Evolutionary conservation across 2,797 vertebrate species (phyloP), one percentile per base, ranked within the genome.

Genomic region (Buphagus erythrorhynchus): DNA sequence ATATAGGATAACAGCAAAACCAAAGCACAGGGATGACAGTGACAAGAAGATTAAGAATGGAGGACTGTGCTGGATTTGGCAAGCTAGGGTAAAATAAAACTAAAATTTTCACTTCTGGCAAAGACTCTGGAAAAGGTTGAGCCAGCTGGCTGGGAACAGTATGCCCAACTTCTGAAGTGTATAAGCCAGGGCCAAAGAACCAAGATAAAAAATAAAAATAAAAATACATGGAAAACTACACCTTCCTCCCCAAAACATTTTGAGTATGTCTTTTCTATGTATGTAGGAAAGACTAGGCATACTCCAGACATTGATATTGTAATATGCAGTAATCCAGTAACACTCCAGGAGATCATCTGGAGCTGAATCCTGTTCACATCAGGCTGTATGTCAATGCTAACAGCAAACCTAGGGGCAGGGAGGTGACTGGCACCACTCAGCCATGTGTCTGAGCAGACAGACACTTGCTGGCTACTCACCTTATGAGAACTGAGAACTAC

Each of bases 401-500:
- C 29, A 87, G 35, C 42, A 88, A 68, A 55, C 7, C 5, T 24
- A 49, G 16, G 16, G 12, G n/a, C 11, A 85, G 45, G 38, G 65
- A 68, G 48, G 20, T 58, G 68, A 77, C 2, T 10, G 33, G 38
- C 62, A 93, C 29, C 43, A 43, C 8, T 43, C 29, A 35, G 66
- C 54, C 58, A 78, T 5, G 11, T 42, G 57, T 10, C 46, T 51
- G 43, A 67, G 42, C 31, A 66, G 28, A 74, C 31, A 66, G 28
- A 74, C 46, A 48, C n/a, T 68, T 16, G 8, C 38, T 57, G 42
- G 42, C 28, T 43, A 61, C 95, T 97, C 93, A 99, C 99, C 98
- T 99, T 99, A 95, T 99, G 99, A 95, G 99, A 99, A 94, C 97
- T 98, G 88, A 99, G 99, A 90, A 99, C 97, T 4, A 91, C 97